These are phyloP conservation scores for Lepilemur ruficaudatus DNA, from an alignment of 2,797 vertebrate genomes.

Conservation along the genomic window DNA sequence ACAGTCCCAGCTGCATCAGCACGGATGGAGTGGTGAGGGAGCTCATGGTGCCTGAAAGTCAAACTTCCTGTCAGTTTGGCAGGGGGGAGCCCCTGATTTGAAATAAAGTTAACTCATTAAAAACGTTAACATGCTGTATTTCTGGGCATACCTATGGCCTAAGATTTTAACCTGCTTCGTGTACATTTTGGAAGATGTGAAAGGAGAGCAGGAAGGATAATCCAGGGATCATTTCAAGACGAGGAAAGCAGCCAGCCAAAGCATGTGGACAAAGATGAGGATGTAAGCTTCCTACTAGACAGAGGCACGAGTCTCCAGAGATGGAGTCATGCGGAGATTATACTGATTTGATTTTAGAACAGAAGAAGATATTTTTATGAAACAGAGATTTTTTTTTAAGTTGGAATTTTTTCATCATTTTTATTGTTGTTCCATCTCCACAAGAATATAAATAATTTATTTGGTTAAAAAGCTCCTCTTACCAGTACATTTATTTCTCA, in stretches of 20 bases:
- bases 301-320: neutral
- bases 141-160: neutral
- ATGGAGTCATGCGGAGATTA: neutral
- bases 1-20: neutral
- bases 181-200: neutral
- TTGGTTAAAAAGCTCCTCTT: constrained; percentile 29
- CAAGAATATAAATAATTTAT: constrained; percentile 47
- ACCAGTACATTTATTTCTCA: neutral
- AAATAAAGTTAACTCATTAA: constrained; percentile 4
- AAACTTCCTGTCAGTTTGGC: neutral
- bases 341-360: constrained; percentile 13
- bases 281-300: neutral
- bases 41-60: neutral
- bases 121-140: neutral
- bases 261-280: neutral
- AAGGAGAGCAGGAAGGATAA: neutral
- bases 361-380: constrained; percentile 44
- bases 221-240: neutral
- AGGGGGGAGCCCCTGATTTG: neutral
- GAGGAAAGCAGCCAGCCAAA: constrained; percentile 15
- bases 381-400: constrained; percentile 19
- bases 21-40: neutral
- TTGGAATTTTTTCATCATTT: constrained; percentile 10
- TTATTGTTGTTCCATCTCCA: neutral
- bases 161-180: neutral